These are phyloP conservation scores for Drosophila hydei DNA, from an alignment of 1,140 invertebrate species.

Conservation along the genomic window DNA sequence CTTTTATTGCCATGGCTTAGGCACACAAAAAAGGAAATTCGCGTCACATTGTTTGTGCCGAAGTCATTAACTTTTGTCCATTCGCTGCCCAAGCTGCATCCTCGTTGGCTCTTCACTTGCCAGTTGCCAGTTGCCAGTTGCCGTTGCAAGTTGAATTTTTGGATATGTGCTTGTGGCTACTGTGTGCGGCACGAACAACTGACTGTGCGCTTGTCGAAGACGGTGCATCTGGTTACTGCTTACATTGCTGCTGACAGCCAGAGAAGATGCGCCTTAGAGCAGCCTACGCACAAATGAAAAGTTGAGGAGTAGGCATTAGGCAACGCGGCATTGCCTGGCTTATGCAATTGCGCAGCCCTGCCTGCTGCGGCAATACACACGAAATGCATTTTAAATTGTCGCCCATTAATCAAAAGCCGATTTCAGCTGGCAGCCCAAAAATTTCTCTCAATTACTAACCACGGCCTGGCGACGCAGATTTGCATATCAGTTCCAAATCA, in stretches of 20 bases:
- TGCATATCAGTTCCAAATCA: constrained; percentile 51
- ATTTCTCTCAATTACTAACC: constrained; percentile 43
- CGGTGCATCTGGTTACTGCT: too few species aligned
- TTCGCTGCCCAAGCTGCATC: constrained; percentile 12
- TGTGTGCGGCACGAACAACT: constrained; percentile 40
- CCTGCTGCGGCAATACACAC: background rate
- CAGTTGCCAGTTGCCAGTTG: constrained; percentile 36
- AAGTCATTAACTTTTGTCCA: constrained; percentile 52
- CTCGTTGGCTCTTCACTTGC: constrained; percentile 5
- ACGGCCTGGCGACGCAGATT: constrained; percentile 5
- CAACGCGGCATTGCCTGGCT: background rate
- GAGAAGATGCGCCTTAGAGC: background rate
- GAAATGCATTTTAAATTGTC: constrained; percentile 33
- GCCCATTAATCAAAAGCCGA: constrained; percentile 37
- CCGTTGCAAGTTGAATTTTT: constrained; percentile 46
- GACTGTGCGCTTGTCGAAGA: constrained; percentile 11
- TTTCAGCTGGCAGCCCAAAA: constrained; percentile 6
- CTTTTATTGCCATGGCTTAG: constrained; percentile 75
- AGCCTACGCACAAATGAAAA: constrained; percentile 40
- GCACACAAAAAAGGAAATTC: constrained; percentile 57
- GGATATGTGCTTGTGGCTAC: constrained; percentile 72
- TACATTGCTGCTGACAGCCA: too few species aligned
- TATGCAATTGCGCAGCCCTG: constrained; percentile 17
- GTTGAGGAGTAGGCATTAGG: constrained; percentile 9
- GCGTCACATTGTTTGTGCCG: constrained; percentile 56